These are phyloP conservation scores for Peromyscus aztecus DNA, from an alignment of 2,797 vertebrate species.

Conservation along the genomic window DNA sequence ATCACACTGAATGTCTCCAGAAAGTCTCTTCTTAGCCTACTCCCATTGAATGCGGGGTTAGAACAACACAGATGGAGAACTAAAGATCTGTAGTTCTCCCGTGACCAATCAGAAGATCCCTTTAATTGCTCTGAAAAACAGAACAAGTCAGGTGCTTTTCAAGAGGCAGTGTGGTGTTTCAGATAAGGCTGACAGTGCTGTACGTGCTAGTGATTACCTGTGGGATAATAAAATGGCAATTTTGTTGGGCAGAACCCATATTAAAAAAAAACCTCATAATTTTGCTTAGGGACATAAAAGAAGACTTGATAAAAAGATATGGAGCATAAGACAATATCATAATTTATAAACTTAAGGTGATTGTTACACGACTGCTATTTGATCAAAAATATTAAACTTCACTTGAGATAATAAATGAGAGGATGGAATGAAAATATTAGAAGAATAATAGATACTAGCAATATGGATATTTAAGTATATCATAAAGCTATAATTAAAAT, in stretches of 20 bases:
- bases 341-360: conserved; percentile 71
- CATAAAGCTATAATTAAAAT: conserved; percentile 24
- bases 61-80: background rate
- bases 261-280: conserved; percentile 29
- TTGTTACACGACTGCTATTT: conserved; percentile 52
- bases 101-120: background rate
- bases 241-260: conserved; percentile 58
- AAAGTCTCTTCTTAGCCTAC: background rate
- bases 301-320: conserved; percentile 30
- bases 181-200: conserved; percentile 52
- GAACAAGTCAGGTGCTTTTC: conserved; percentile 1
- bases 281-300: conserved; percentile 62
- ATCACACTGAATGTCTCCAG: background rate
- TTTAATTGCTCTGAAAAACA: conserved; percentile 32
- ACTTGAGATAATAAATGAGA: conserved; percentile 33
- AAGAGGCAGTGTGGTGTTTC: conserved; percentile 60
- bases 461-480: conserved; percentile 42
- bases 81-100: conserved; percentile 14
- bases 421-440: conserved; percentile 24
- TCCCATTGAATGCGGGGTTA: background rate
- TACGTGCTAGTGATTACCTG: conserved; percentile 50
- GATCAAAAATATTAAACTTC: conserved; percentile 52
- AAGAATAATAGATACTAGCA: conserved; percentile 35
- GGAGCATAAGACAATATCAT: conserved; percentile 28
- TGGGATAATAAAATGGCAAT: conserved; percentile 65